Evolutionary conservation across 2,888 invertebrate genomes (phyloP).

Genomic region (Xanthorhoe spadicearia): DNA sequence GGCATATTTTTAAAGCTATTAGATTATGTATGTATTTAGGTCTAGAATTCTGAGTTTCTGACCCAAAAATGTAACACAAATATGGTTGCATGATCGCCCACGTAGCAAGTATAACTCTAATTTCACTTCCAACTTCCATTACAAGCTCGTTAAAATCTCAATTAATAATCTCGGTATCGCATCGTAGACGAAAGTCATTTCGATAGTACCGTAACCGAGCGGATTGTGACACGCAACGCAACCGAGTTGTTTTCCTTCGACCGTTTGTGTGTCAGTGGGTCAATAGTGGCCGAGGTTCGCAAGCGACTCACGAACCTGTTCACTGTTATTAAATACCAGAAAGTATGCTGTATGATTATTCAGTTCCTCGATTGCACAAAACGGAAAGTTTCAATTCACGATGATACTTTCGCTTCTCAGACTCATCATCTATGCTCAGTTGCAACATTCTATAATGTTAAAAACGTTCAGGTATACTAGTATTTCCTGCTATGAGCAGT

Average conservation of each 20-base stretch:
- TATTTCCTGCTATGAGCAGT: conserved; percentile 39
- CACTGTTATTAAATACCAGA: conserved; percentile 46
- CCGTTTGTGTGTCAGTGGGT: conserved; percentile 78
- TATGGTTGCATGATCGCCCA: conserved; percentile 25
- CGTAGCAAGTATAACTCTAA: conserved; percentile 8
- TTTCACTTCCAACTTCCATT: conserved; percentile 14
- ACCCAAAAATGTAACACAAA: conserved; percentile 18
- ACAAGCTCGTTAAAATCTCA: conserved; percentile 30
- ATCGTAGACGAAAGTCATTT: conserved; percentile 55
- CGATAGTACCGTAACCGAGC: conserved; percentile 48
- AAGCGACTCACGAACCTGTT: conserved; percentile 73
- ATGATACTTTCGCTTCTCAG: conserved; percentile 3
- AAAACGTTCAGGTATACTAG: conserved; percentile 31
- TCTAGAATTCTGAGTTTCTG: not conserved
- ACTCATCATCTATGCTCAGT: not conserved
- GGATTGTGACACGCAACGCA: conserved; percentile 65
- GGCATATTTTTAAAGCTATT: not conserved
- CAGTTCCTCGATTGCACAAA: conserved; percentile 13
- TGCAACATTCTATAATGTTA: conserved; percentile 1
- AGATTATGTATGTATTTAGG: not conserved
- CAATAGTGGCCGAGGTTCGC: conserved; percentile 77
- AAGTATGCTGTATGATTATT: conserved; percentile 22
- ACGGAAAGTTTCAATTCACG: not conserved
- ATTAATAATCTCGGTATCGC: conserved; percentile 36
- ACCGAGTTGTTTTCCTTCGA: conserved; percentile 76